phyloP scores from a whole-genome alignment of 2,113 vertebrate genomes.

The Lamprotornis superbus region DNA sequence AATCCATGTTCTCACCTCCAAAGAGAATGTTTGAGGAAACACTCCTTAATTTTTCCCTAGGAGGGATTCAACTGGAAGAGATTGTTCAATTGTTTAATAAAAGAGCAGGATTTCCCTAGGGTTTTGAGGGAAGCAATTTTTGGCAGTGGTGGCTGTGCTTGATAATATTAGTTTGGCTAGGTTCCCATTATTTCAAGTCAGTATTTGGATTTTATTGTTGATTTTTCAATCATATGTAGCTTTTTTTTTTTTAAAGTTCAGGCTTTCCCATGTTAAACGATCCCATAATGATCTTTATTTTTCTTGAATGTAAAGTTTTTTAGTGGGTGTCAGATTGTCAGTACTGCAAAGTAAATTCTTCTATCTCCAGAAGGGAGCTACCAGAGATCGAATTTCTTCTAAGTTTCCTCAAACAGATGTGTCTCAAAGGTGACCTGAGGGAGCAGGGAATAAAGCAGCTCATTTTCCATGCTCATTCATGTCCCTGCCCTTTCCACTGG shows the following conservation, averaged over 20 bases:
- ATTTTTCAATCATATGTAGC: background rate
- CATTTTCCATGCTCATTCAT: background rate
- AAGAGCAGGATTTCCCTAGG: background rate
- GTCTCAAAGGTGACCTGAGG: background rate
- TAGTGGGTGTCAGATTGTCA: background rate
- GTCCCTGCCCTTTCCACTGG: background rate
- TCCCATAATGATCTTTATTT: background rate
- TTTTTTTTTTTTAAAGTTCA: background rate
- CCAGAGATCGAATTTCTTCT: background rate
- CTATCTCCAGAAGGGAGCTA: background rate
- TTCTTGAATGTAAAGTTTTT: background rate
- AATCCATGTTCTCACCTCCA: background rate
- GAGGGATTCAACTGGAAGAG: background rate
- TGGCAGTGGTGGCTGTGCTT: background rate
- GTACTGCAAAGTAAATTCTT: background rate
- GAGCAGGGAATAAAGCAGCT: background rate
- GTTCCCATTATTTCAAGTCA: background rate
- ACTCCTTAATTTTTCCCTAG: background rate
- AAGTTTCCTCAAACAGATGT: background rate
- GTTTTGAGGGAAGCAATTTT: background rate
- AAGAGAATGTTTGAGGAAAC: background rate
- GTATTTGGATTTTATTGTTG: conserved; percentile 6
- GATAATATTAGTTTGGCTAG: background rate
- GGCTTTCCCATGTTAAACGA: background rate
- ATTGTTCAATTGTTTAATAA: background rate